Conservation (phyloP, 37 sponge, comb jelly and placozoan species). For the Ephydatia muelleri region DNA sequence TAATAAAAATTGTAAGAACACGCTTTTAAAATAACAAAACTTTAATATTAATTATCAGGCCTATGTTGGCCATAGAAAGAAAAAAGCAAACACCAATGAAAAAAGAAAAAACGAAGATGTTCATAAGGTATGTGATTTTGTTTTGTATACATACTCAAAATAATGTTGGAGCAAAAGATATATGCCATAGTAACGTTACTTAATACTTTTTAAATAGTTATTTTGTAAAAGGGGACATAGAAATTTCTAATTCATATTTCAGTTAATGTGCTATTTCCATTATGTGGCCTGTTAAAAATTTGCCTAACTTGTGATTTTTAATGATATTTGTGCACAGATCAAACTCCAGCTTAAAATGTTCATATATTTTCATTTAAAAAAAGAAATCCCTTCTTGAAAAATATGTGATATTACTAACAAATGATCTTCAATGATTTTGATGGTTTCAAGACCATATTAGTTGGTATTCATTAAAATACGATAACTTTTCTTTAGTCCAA, state of each 20-base stretch:
- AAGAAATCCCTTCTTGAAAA: background rate
- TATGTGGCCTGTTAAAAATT: background rate
- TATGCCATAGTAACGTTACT: background rate
- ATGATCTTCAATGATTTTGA: slow-evolving; percentile 1
- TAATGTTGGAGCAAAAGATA: no score
- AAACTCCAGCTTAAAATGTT: slow-evolving; percentile 1
- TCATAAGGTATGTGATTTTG: background rate
- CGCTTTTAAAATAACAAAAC: background rate
- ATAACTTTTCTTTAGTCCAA: background rate
- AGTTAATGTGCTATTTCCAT: background rate
- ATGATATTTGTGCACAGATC: background rate
- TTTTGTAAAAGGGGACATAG: background rate
- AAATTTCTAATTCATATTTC: background rate
- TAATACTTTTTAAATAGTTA: slow-evolving; percentile 1
- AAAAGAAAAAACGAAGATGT: background rate
- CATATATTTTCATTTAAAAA: no score
- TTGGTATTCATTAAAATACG: background rate
- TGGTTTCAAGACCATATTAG: no score
- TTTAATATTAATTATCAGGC: background rate
- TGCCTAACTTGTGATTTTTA: background rate
- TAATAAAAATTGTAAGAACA: background rate
- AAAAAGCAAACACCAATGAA: background rate
- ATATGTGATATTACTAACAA: background rate
- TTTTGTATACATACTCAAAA: background rate
- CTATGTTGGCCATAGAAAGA: background rate